These are phyloP conservation scores for Picathartes gymnocephalus DNA, from an alignment of 2,113 vertebrate species.

Conservation along the genomic window DNA sequence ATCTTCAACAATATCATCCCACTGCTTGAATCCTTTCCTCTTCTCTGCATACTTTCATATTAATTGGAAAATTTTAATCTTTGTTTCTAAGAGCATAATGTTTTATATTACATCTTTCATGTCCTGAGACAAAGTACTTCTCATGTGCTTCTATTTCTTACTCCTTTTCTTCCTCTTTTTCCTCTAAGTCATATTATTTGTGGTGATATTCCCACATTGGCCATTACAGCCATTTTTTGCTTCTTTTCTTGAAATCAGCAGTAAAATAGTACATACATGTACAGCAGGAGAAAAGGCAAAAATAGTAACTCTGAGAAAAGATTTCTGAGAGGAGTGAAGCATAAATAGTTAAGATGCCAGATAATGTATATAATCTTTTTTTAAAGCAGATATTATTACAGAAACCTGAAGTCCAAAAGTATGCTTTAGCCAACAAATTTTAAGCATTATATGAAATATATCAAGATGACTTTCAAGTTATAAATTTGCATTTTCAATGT, in stretches of 20 bases:
- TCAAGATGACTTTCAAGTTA: not conserved
- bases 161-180: not conserved
- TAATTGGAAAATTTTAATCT: conserved; percentile 12
- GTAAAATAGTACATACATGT: not conserved
- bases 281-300: not conserved
- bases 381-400: not conserved
- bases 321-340: not conserved
- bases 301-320: not conserved
- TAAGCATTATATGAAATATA: not conserved
- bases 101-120: not conserved
- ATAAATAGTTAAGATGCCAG: not conserved
- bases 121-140: not conserved
- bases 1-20: not conserved
- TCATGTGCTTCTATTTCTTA: not conserved
- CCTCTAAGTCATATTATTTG: not conserved
- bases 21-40: not conserved
- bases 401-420: not conserved
- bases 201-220: not conserved
- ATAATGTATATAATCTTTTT: not conserved
- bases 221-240: not conserved
- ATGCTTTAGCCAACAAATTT: not conserved
- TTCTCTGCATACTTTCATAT: not conserved
- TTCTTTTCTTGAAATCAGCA: not conserved
- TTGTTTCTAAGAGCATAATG: not conserved
- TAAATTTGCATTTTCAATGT: not conserved